Percentiles rank a stretch among this genome's conserved stretches.
Evolutionary conservation across 2,113 vertebrate genomes (phyloP).

Genomic region (Sander lucioperca): DNA sequence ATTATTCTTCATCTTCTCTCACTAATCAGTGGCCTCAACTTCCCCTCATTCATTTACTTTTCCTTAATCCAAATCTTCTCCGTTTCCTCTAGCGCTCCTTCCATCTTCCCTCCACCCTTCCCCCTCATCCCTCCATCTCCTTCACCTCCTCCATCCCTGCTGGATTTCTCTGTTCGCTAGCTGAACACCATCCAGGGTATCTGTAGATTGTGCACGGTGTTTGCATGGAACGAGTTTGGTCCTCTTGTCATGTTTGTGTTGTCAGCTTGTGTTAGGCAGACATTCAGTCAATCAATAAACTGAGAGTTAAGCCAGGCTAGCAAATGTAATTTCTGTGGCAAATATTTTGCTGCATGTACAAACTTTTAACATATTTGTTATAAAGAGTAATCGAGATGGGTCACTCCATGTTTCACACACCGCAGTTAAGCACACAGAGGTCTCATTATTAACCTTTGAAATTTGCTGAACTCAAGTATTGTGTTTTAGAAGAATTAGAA

Average conservation of each 20-base stretch:
- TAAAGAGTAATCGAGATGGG: not conserved
- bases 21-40: conserved; percentile 32
- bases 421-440: no score
- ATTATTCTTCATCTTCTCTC: conserved; percentile 8
- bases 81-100: conserved; percentile 58
- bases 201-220: conserved; percentile 38
- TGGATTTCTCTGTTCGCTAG: conserved; percentile 63
- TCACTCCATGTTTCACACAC: no score
- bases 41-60: conserved; percentile 22
- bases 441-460: no score
- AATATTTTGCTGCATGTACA: not conserved
- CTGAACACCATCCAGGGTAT: conserved; percentile 66
- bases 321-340: not conserved
- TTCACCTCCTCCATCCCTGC: conserved; percentile 52
- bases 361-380: not conserved
- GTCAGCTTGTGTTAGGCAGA: conserved; percentile 3
- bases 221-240: conserved; percentile 48
- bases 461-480: no score
- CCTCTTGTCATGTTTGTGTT: conserved; percentile 14
- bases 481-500: no score
- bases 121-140: conserved; percentile 57
- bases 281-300: not conserved
- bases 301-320: no score
- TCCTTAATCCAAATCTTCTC: conserved; percentile 54
- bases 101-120: conserved; percentile 48